Evolutionary conservation across 2,113 vertebrate species (phyloP), one percentile per base, ranked within the genome.

Genomic region (Nothoprocta pentlandii): DNA sequence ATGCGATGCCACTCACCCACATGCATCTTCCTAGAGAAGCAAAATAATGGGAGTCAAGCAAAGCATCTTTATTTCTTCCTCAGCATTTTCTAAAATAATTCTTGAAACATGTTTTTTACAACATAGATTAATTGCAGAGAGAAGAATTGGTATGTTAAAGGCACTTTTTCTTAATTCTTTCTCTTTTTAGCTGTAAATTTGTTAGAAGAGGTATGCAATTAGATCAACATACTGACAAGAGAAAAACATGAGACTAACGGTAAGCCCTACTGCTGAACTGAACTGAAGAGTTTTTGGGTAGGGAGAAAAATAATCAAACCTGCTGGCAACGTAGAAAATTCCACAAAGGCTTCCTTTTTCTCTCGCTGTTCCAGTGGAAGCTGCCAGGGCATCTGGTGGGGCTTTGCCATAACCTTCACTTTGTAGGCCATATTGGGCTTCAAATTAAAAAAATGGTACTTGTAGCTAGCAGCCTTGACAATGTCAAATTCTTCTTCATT

Each of bases 341-440:
- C 99, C 96, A 99, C 97, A 12, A 97, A 98, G 96, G 99, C 99
- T 96, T 99, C 99, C 94, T 98, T 99, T 94, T 98, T 99, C 25
- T 99, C 99, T 66, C 99, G 97, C 63, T 99, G 99, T 93, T 99
- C 99, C 93, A 99, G 92, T 2, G 98, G 98, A 87, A 99, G 98
- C 96, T 99, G 99, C 99, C 99, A 99, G 96, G 99, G 99, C 98
- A 99, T 98, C 98, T 99, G 99, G 97, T 99, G 99, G n/a, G 99
- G 99, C 91, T 98, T 98, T 41, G 99, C 99, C 96, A 98, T 98
- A 58, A 98, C 98, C 84, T 98, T 98, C 92, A 99, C 98, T 97
- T 99, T 99, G 97, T 99, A 99, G 96, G 98, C 98, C 90, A 97
- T 98, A 94, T 98, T 98, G 83, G 99, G 98, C 96, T 99, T 98